Base-by-base conservation (phyloP, 2,113 vertebrate genomes). In the Lepisosteus oculatus region DNA sequence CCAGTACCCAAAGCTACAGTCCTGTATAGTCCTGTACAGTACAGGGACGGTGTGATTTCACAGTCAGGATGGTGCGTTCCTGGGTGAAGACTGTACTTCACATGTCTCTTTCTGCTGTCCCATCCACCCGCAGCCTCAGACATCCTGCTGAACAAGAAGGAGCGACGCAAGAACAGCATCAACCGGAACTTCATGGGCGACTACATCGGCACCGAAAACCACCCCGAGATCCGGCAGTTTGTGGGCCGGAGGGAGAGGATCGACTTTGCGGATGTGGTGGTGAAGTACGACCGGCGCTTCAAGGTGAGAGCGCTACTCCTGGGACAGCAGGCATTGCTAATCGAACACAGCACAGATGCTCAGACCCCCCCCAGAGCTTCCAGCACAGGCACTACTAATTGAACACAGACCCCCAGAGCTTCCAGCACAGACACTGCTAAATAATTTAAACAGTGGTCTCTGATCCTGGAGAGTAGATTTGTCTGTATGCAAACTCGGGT, bases 131-230 rank as follows among this genome's bases (percentile, higher is more conserved):
- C 69, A 95, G 93, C 93, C 0, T 95, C 92, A 0, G 92, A 92
- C 65, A 79, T 95, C 11, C 79, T 95, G 73, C 78, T 95, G 76
- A 93, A 94, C 83, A 92, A 91, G 79, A 95, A 95, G 76, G 92
- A 94, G n/a, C 82, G 93, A 0, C 78, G 92, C 14, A 87, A 75
- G 8, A 94, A 95, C 90, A 95, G 93, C 82, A 83, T 95, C 57
- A 95, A 95, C 80, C 86, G 93, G 42, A 94, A 94, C 81, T 95
- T 95, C 43, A 74, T 94, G 71, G 93, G 93, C 0, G 93, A 95
- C 74, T 95, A 95, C 82, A 85, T 95, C 0, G 93, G 93, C 0
- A 87, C 86, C 0, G 93, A 95, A 62, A 86, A 78, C 74, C 90
- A 83, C 13, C 93, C 93, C 0, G 93, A 95, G 82, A 83, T 95